Percentiles rank a stretch among this genome's conserved stretches.
These are phyloP conservation scores for Hoplostethus mediterraneus DNA, from an alignment of 2,797 vertebrate genomes.

Conservation along the genomic window DNA sequence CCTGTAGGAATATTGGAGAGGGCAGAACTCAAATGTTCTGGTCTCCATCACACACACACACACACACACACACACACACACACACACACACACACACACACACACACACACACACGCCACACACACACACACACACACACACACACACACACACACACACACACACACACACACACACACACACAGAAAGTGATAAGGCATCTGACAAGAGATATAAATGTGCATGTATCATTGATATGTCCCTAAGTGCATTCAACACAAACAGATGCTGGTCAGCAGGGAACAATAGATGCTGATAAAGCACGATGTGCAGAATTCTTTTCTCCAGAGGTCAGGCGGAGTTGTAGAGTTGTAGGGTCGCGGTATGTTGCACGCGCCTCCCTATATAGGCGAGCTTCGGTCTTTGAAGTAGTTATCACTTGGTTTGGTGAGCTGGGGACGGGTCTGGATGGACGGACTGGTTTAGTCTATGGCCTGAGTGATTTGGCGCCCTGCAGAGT, in stretches of 20 bases:
- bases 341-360: not conserved
- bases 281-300: not conserved
- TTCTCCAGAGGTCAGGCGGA: constrained; percentile 19
- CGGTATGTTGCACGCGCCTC: constrained; percentile 17
- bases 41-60: constrained; percentile 34
- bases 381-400: constrained; percentile 25
- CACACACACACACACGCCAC: no score
- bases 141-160: not conserved
- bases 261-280: not conserved
- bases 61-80: not conserved
- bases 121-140: not conserved
- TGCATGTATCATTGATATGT: constrained; percentile 17
- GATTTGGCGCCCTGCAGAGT: constrained; percentile 25
- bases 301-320: not conserved
- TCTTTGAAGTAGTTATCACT: not conserved
- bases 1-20: constrained; percentile 36
- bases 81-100: constrained; percentile 9
- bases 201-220: constrained; percentile 14
- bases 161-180: not conserved
- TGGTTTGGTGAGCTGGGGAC: not conserved
- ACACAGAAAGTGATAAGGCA: not conserved
- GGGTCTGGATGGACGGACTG: constrained; percentile 10
- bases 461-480: constrained; percentile 21
- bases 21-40: constrained; percentile 24
- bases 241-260: not conserved